Percentiles rank a stretch among this genome's conserved stretches.
phyloP scores from a whole-genome alignment of 2,888 invertebrate genomes.

The Leptura quadrifasciata region DNA sequence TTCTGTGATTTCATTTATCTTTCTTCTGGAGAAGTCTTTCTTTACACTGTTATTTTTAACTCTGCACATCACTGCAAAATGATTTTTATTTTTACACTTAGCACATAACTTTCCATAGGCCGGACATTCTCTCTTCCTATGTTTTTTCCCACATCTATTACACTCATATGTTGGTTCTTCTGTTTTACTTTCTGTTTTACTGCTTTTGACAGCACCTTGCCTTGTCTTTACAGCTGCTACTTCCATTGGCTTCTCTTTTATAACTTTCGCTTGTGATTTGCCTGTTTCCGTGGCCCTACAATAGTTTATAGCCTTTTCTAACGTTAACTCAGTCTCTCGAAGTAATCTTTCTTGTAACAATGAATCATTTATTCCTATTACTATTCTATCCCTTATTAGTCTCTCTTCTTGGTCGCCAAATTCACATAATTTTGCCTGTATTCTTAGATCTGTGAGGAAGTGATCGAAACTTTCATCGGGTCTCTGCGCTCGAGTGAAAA shows the following conservation, averaged over 20 bases:
- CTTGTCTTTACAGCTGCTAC: background rate
- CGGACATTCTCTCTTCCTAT: conserved; percentile 6
- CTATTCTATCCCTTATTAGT: too few species aligned
- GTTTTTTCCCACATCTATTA: conserved; percentile 13
- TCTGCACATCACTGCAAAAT: too few species aligned
- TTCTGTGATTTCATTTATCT: too few species aligned
- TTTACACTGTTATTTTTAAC: too few species aligned
- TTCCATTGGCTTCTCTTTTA: conserved; percentile 15
- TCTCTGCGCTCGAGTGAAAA: too few species aligned
- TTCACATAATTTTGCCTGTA: too few species aligned
- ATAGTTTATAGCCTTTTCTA: conserved; percentile 20
- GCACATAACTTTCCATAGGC: conserved; percentile 27
- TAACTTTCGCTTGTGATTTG: conserved; percentile 3
- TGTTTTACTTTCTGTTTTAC: background rate
- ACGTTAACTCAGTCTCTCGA: conserved; percentile 12
- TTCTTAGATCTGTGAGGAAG: too few species aligned
- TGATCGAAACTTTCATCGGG: too few species aligned
- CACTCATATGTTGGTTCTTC: conserved; percentile 2
- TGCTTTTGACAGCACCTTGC: background rate
- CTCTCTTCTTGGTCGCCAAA: too few species aligned
- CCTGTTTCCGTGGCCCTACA: conserved; percentile 22
- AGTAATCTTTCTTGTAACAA: background rate
- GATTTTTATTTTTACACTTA: too few species aligned
- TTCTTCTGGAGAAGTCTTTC: too few species aligned
- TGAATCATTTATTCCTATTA: too few species aligned